Percentiles rank a stretch among this genome's conserved stretches.
Evolutionary conservation across 1,140 invertebrate species (phyloP).

Genomic region (Diorhabda sublineata): DNA sequence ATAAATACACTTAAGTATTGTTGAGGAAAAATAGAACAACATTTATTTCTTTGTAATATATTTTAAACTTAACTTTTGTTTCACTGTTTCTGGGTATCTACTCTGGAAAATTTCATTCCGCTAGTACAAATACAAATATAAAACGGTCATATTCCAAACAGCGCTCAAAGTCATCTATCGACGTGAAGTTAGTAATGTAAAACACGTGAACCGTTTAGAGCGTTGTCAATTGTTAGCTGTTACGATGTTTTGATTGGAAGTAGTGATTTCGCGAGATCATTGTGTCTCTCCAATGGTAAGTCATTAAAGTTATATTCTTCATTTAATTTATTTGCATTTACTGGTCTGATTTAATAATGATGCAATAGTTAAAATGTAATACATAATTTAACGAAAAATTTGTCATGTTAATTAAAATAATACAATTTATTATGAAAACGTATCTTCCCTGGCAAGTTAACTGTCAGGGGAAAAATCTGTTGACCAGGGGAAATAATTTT

Average conservation of each 20-base stretch:
- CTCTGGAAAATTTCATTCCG: not conserved
- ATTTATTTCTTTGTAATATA: not conserved
- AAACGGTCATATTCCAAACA: no score
- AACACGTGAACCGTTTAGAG: no score
- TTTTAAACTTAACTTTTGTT: not conserved
- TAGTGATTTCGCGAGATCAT: not conserved
- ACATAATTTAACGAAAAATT: not conserved
- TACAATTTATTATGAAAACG: not conserved
- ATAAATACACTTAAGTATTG: constrained; percentile 22
- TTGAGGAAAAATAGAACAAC: not conserved
- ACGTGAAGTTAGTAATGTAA: no score
- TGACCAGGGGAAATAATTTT: not conserved
- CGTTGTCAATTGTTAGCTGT: no score
- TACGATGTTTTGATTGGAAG: not conserved
- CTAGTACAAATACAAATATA: no score
- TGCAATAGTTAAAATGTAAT: not conserved
- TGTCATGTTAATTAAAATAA: not conserved
- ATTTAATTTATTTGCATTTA: not conserved
- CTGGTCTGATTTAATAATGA: not conserved
- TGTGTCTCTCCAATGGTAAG: not conserved
- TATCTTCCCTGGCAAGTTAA: not conserved
- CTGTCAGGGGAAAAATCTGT: not conserved
- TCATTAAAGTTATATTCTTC: not conserved
- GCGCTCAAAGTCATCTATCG: no score
- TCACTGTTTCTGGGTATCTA: not conserved